Conservation (phyloP, 2,797 vertebrate species). For the Gobio occitaniae region DNA sequence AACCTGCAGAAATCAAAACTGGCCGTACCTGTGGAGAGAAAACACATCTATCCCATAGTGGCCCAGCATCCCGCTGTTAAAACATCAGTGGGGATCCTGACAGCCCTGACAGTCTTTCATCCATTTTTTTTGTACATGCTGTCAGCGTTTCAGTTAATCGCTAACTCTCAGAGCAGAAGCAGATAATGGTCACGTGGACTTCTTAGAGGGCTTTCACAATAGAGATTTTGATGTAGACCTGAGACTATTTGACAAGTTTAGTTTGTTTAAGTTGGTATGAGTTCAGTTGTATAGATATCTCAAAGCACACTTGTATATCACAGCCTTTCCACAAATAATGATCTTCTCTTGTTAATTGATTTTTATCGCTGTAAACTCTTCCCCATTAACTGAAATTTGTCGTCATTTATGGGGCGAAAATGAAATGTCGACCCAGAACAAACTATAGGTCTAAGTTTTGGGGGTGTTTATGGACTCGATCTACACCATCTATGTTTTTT, state of each 20-base stretch:
- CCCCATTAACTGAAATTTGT: no score
- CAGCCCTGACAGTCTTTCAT: slow-evolving; percentile 48
- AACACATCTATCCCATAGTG: slow-evolving; percentile 42
- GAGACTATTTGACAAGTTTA: slow-evolving; percentile 44
- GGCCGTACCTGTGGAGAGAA: slow-evolving; percentile 33
- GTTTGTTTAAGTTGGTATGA: neutral
- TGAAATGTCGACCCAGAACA: no score
- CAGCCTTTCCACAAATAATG: neutral
- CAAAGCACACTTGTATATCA: neutral
- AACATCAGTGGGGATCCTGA: slow-evolving; percentile 52
- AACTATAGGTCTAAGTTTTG: no score
- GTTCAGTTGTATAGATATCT: neutral
- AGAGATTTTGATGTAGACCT: neutral
- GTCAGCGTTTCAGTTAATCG: slow-evolving; percentile 52
- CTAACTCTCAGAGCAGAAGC: slow-evolving; percentile 46
- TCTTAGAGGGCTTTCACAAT: slow-evolving; percentile 30
- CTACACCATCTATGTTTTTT: no score
- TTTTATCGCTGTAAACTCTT: neutral
- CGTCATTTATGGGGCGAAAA: no score
- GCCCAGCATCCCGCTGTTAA: slow-evolving; percentile 49
- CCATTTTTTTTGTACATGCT: slow-evolving; percentile 47
- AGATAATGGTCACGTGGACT: slow-evolving; percentile 25
- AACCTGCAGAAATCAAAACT: slow-evolving; percentile 33
- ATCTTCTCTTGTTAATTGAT: neutral
- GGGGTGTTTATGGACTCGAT: no score